Percentiles rank a stretch among this genome's conserved stretches.
These are phyloP conservation scores for Gila robusta DNA, from an alignment of 2,797 vertebrate species.

Conservation along the genomic window DNA sequence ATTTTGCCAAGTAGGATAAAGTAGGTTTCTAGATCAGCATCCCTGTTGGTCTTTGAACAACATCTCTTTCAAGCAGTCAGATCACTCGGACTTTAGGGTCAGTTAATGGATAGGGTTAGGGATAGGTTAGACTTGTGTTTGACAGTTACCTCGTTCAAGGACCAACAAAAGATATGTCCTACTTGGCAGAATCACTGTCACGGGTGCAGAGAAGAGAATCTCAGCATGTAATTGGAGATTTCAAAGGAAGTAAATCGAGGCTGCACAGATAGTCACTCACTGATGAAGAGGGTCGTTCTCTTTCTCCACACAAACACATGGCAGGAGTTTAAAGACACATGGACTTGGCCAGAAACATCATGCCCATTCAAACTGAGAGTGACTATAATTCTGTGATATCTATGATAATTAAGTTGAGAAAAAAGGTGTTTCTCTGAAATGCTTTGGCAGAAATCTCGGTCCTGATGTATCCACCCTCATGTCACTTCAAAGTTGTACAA, in stretches of 20 bases:
- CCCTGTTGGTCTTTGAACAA: constrained; percentile 9
- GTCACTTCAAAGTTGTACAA: neutral
- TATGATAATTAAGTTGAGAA: neutral
- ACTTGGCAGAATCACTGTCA: constrained; percentile 22
- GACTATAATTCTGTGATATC: neutral
- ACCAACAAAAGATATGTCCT: constrained; percentile 37
- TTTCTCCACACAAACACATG: constrained; percentile 22
- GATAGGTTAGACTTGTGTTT: constrained; percentile 15
- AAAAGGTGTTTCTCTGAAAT: neutral
- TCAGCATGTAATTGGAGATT: constrained; percentile 51
- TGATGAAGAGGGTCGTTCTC: constrained; percentile 17
- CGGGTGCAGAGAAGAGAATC: constrained; percentile 41
- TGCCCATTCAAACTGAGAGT: neutral
- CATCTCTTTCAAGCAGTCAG: constrained; percentile 5
- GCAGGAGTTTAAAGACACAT: constrained; percentile 39
- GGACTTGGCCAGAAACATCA: neutral
- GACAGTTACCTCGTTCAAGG: neutral
- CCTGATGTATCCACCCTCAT: neutral
- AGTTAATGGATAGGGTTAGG: constrained; percentile 15
- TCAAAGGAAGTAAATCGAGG: constrained; percentile 53
- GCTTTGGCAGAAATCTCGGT: neutral
- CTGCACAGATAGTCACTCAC: constrained; percentile 23
- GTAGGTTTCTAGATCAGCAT: constrained; percentile 8
- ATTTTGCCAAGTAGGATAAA: constrained; percentile 28
- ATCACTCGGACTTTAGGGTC: neutral